A percentile compares a stretch with the other conserved stretches of the same genome.
These are phyloP conservation scores for Orycteropus afer DNA, from an alignment of 2,113 vertebrate species.

Conservation along the genomic window DNA sequence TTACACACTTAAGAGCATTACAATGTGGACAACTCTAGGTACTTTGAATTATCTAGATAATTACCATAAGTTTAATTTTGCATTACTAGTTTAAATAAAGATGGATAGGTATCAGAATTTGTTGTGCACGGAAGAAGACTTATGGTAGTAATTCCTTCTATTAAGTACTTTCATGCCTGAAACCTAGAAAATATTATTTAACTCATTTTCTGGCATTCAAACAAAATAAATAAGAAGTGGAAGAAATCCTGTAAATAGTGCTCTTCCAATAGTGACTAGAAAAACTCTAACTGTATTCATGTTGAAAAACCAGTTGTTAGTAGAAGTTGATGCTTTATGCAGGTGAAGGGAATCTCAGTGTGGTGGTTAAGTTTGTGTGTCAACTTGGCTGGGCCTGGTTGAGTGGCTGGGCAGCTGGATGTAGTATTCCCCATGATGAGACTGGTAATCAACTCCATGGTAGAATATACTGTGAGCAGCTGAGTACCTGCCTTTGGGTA, in stretches of 20 bases:
- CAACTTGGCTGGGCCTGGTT: too few relatives aligned
- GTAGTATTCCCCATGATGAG: too few relatives aligned
- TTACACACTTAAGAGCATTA: not conserved
- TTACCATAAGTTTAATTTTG: not conserved
- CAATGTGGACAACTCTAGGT: not conserved
- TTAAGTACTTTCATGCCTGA: not conserved
- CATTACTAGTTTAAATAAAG: not conserved
- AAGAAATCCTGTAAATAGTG: not conserved
- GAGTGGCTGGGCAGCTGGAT: too few relatives aligned
- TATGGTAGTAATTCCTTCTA: not conserved
- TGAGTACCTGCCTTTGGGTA: too few relatives aligned
- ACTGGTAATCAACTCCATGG: too few relatives aligned
- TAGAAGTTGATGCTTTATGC: not conserved
- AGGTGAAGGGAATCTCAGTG: not conserved
- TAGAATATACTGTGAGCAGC: too few relatives aligned
- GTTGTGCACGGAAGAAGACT: not conserved
- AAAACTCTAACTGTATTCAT: not conserved
- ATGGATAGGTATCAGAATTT: not conserved
- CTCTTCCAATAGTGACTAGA: conserved; percentile 6
- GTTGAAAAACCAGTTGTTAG: not conserved
- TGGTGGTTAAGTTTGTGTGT: too few relatives aligned
- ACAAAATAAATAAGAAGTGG: conserved; percentile 7
- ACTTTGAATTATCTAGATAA: conserved; percentile 4
- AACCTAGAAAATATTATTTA: not conserved
- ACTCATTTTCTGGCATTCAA: not conserved